Evolutionary conservation across 1,140 invertebrate genomes (phyloP).

Genomic region (Drosophila parvula): DNA sequence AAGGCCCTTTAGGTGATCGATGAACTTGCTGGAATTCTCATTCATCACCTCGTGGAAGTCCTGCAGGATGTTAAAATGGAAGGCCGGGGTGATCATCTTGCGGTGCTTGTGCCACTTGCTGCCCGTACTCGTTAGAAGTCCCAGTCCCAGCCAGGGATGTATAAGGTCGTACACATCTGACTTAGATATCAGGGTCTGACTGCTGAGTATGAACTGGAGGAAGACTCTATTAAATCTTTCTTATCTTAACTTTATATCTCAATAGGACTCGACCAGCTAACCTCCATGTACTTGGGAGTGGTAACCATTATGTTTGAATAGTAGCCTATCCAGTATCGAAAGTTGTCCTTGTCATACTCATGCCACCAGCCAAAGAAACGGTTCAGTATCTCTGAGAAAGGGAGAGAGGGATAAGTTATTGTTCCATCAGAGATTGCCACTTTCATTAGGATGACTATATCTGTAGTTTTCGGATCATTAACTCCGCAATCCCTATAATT

Average conservation of each 20-base stretch:
- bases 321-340: slow-evolving; percentile 66
- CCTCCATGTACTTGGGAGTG: slow-evolving; percentile 74
- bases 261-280: slow-evolving; percentile 4
- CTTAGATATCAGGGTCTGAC: slow-evolving; percentile 63
- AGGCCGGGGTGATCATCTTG: slow-evolving; percentile 89
- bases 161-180: slow-evolving; percentile 82
- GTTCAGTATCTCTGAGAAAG: slow-evolving; percentile 54
- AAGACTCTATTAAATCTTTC: background rate
- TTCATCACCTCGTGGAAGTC: slow-evolving; percentile 90
- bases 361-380: slow-evolving; percentile 67
- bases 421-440: background rate
- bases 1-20: slow-evolving; percentile 83
- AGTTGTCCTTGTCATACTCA: slow-evolving; percentile 57
- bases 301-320: slow-evolving; percentile 62
- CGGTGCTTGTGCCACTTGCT: slow-evolving; percentile 75
- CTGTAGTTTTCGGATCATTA: background rate
- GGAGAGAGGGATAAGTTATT: background rate
- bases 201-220: slow-evolving; percentile 61
- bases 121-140: slow-evolving; percentile 80
- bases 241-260: background rate
- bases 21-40: slow-evolving; percentile 86
- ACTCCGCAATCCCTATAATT: background rate
- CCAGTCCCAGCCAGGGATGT: slow-evolving; percentile 84
- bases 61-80: slow-evolving; percentile 93
- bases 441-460: background rate